These are phyloP conservation scores for Stomorhina lunata DNA, from an alignment of 2,888 invertebrate genomes.

Conservation along the genomic window DNA sequence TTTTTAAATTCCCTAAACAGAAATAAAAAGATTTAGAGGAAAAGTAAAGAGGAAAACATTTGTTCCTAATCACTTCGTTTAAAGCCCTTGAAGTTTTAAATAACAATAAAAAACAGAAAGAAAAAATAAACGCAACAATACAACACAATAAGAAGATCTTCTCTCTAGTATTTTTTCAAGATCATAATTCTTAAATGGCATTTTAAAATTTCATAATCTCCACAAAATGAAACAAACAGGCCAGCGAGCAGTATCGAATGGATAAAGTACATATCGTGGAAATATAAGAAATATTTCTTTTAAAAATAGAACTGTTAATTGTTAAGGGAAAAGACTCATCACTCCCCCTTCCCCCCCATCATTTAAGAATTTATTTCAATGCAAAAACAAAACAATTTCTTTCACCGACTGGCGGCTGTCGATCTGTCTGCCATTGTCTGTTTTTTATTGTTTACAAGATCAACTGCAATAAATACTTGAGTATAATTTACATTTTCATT, in stretches of 20 bases:
- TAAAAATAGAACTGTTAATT: constrained; percentile 39
- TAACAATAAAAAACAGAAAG: constrained; percentile 1
- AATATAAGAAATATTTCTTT: not conserved
- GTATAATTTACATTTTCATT: too few relatives aligned
- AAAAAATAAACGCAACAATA: constrained; percentile 1
- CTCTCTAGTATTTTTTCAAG: constrained; percentile 37
- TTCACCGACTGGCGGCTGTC: too few relatives aligned
- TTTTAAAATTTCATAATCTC: constrained; percentile 26
- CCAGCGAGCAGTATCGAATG: not conserved
- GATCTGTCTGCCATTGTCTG: too few relatives aligned
- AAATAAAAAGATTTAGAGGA: not conserved
- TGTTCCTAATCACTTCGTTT: constrained; percentile 23
- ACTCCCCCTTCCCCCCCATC: not conserved
- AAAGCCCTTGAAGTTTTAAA: constrained; percentile 29
- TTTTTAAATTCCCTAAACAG: not conserved
- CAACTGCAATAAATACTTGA: too few relatives aligned
- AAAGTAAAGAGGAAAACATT: not conserved
- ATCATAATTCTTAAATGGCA: constrained; percentile 30
- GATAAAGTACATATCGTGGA: too few relatives aligned
- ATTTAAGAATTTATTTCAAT: too few relatives aligned
- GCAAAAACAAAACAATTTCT: too few relatives aligned
- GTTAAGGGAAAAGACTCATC: not conserved
- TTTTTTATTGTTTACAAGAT: too few relatives aligned
- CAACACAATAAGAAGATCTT: not conserved
- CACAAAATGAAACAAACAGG: not conserved